Evolutionary conservation across 2,113 vertebrate genomes (phyloP), one percentile per base, ranked within the genome.

Genomic region (Saccopteryx bilineata): DNA sequence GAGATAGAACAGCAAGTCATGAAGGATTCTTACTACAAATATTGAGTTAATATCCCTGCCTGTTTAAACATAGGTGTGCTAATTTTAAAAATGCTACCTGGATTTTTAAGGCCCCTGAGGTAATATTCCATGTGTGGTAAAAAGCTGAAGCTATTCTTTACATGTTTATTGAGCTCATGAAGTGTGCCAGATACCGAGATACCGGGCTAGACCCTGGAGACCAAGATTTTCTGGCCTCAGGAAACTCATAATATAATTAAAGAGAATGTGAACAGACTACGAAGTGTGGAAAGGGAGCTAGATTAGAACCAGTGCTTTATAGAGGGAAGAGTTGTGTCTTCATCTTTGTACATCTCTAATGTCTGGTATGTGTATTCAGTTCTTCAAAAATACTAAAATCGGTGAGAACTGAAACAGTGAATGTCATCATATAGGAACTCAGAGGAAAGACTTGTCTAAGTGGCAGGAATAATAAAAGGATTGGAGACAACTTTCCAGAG

Each of bases 1-100:
- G 78, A 68, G 26, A 72, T 0, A 78, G 21, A 84, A n/a, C 23
- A 13, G 18, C 12, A 52, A 18, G 33, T 58, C 21, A 84, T 15
- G 26, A 85, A 93, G 19, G 5, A 66, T 21, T 61, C 63, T 85
- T 79, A 69, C 12, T 4, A 58, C 21, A 65, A 54, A 26, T 23
- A 46, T 5, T 10, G 6, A 71, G 82, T 46, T 48, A 82, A 33
- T 23, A 58, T 52, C 21, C 85, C 28, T 39, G 14, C 60, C 33
- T 4, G 39, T 82, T 91, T 93, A 23, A 50, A 96, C 66, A 75
- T 28, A 33, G 39, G 17, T 24, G 63, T 48, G 33, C 28, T 90
- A 60, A 87, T 48, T 90, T 93, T 93, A 5, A 63, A 93, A 94
- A 48, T 66, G 23, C 28, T 82, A 50, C 28, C 58, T 33, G 19